Evolutionary conservation across 2,888 invertebrate genomes (phyloP), one percentile per base, ranked within the genome.

Genomic region (Priocnemis perturbator): DNA sequence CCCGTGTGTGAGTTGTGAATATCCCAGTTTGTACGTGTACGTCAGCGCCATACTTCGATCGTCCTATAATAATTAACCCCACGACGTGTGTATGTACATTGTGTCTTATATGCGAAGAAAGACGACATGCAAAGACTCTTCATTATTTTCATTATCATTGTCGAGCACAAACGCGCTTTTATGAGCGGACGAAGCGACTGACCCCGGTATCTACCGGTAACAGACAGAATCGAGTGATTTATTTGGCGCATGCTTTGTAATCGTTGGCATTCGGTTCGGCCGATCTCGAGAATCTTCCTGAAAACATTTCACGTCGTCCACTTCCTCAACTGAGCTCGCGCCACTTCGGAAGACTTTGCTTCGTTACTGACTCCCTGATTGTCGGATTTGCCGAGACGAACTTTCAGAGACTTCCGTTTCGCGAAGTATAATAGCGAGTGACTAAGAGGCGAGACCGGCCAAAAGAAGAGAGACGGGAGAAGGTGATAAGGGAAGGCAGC

Each of bases 281-380:
- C n/a, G 30, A 57, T 17, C 57, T 37, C 7, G 11, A 37, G 37
- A 37, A 37, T 37, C 11, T 37, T 37, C 58, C 66, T 60, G 63
- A 69, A 69, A 69, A 69, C 65, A 69, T 69, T 69, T 69, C 56
- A 55, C 66, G 63, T 69, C 58, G 47, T 52, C 55, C 57, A 63
- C 52, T 67, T 67, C 50, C 64, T 57, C 52, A 64, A 58, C 58
- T 64, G 63, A 67, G 63, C 63, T 69, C 55, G 50, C 60, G 47
- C 59, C 74, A 64, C 65, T 78, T 74, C 60, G 61, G 60, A 50
- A 65, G 63, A 69, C 61, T 61, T 67, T 72, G 68, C 59, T 78
- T 67, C 76, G 71, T 78, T 76, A 72, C 66, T 64, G 71, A 70
- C 62, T 65, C 67, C 61, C 66, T 61, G 64, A 71, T 69, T 69